Percentiles rank a stretch among this genome's conserved stretches.
Conservation (phyloP, 2,888 invertebrate species). For the Orthosia cruda region DNA sequence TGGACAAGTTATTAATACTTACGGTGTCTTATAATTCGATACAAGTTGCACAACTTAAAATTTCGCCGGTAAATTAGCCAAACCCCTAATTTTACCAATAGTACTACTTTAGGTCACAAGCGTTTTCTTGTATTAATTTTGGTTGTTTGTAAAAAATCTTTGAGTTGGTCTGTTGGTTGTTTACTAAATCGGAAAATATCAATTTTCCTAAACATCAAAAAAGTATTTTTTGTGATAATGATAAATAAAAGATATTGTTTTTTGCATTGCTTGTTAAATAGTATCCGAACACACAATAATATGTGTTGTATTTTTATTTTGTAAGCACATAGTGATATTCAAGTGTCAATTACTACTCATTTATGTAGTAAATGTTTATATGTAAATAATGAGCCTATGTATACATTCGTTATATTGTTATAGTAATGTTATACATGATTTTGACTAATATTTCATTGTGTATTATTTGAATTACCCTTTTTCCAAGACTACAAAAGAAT, state of each 20-base stretch:
- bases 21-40: background rate
- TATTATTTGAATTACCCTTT: conserved; percentile 34
- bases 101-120: background rate
- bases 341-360: conserved; percentile 13
- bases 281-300: background rate
- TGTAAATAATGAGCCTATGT: conserved; percentile 50
- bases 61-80: background rate
- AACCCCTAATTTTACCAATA: background rate
- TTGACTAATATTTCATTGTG: conserved; percentile 18
- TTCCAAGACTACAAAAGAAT: no score
- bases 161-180: conserved; percentile 3
- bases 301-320: conserved; percentile 35
- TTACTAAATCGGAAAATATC: background rate
- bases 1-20: conserved; percentile 1
- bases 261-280: background rate
- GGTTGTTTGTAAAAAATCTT: background rate
- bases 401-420: conserved; percentile 53
- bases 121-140: background rate
- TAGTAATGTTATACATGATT: conserved; percentile 43
- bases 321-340: conserved; percentile 40
- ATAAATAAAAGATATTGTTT: background rate
- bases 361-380: conserved; percentile 43
- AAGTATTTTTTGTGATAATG: background rate
- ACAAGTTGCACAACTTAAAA: background rate
- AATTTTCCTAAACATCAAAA: background rate